Conservation (phyloP, 35 echinoderm and acorn worm species). For the Heliocidaris erythrogramma region DNA sequence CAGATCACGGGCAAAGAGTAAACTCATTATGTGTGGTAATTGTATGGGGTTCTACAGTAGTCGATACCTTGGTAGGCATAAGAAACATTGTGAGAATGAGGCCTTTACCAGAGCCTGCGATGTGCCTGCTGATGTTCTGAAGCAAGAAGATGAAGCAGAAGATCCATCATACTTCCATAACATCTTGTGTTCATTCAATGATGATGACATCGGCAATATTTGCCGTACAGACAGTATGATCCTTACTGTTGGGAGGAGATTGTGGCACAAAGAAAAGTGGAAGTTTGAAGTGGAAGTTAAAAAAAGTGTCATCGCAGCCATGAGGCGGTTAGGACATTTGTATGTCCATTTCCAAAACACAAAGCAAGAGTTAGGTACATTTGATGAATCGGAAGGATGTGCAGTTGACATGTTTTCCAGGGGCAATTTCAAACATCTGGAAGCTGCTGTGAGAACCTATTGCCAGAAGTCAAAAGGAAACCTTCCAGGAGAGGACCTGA, state of each 20-base stretch:
- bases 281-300: too few species aligned
- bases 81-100: conserved; percentile 36
- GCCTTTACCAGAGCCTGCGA: neutral
- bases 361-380: conserved; percentile 34
- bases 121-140: conserved; percentile 26
- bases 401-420: conserved; percentile 54
- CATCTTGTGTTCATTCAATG: conserved; percentile 39
- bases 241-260: conserved; percentile 30
- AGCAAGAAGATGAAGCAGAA: conserved; percentile 19
- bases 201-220: neutral
- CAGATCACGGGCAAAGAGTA: neutral
- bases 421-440: conserved; percentile 47
- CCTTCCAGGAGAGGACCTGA: neutral
- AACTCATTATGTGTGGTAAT: conserved; percentile 46
- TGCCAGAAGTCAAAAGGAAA: conserved; percentile 20
- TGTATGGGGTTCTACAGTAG: conserved; percentile 53
- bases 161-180: conserved; percentile 10
- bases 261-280: conserved; percentile 31
- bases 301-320: conserved; percentile 47
- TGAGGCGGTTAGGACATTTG: conserved; percentile 38
- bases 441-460: conserved; percentile 39
- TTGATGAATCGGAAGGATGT: conserved; percentile 20
- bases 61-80: conserved; percentile 27
- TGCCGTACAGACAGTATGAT: conserved; percentile 31
- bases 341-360: conserved; percentile 35